Evolutionary conservation across 2,888 invertebrate genomes (phyloP).

Genomic region (Clepsis dumicolana): DNA sequence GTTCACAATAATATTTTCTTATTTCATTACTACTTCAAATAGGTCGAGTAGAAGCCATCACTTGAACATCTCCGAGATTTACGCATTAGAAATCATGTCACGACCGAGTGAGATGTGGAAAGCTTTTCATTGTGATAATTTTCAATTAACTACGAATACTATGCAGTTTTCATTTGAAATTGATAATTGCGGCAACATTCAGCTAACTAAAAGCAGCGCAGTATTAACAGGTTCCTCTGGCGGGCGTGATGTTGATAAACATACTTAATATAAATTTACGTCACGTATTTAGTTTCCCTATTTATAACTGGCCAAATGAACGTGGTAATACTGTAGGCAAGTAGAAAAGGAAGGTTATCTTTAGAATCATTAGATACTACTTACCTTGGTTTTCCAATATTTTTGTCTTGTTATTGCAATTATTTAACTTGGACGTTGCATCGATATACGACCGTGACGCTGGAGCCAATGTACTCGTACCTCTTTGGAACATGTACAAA

Average conservation of each 20-base stretch:
- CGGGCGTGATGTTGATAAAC: too few species aligned
- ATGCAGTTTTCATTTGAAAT: not conserved
- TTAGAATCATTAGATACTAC: too few species aligned
- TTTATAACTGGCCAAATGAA: not conserved
- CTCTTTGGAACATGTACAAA: too few species aligned
- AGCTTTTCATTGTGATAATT: slow-evolving; percentile 5
- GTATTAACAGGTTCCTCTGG: not conserved
- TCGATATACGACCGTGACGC: slow-evolving; percentile 24
- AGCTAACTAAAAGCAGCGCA: not conserved
- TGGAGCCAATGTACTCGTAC: slow-evolving; percentile 4
- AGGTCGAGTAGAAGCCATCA: not conserved
- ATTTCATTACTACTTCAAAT: not conserved
- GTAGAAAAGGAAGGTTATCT: not conserved
- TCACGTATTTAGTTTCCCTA: not conserved
- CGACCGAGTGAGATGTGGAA: not conserved
- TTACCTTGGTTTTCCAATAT: not conserved
- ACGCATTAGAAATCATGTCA: not conserved
- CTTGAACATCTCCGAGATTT: not conserved
- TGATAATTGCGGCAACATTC: not conserved
- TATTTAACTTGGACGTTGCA: slow-evolving; percentile 13
- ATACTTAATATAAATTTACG: too few species aligned
- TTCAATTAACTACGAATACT: not conserved
- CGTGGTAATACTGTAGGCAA: not conserved
- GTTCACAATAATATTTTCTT: too few species aligned
- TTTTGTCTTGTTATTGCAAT: not conserved